phyloP scores from a whole-genome alignment of 2,888 invertebrate genomes.

The Brachyopa scutellaris region DNA sequence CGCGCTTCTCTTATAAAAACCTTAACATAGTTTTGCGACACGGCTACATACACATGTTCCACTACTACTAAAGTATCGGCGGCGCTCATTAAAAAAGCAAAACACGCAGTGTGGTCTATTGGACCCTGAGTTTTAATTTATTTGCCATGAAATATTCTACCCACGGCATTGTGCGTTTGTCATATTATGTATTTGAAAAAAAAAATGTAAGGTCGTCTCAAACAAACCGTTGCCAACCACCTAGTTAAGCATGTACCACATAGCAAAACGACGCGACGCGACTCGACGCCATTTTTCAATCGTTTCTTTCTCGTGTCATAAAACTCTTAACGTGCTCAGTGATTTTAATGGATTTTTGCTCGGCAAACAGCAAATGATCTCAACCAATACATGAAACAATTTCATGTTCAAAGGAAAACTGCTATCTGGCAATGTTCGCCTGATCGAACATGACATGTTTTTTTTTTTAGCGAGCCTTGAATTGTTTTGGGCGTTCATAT shows the following conservation, averaged over 20 bases:
- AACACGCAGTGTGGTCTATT: constrained; percentile 16
- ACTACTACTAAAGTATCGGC: no score
- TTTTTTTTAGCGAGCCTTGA: constrained; percentile 31
- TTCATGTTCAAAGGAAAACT: constrained; percentile 9
- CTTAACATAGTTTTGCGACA: no score
- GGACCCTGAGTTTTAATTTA: constrained; percentile 43
- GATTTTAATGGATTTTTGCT: constrained; percentile 30
- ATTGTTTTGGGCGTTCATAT: neutral
- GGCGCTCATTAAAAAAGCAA: no score
- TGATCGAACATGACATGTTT: constrained; percentile 3
- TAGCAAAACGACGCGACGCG: constrained; percentile 13
- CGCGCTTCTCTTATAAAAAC: no score
- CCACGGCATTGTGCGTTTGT: constrained; percentile 58
- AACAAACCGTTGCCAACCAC: constrained; percentile 44
- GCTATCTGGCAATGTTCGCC: constrained; percentile 19
- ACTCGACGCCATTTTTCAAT: constrained; percentile 26
- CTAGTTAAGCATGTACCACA: constrained; percentile 30
- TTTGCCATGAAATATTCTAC: constrained; percentile 7
- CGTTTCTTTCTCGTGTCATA: neutral
- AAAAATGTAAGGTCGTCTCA: constrained; percentile 48
- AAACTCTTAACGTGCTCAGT: constrained; percentile 19
- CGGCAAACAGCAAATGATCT: constrained; percentile 1
- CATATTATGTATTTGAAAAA: constrained; percentile 4
- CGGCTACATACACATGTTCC: no score
- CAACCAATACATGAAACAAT: constrained; percentile 8